phyloP scores from a whole-genome alignment of 2,113 vertebrate genomes.

The Sinocyclocheilus anophthalmus region DNA sequence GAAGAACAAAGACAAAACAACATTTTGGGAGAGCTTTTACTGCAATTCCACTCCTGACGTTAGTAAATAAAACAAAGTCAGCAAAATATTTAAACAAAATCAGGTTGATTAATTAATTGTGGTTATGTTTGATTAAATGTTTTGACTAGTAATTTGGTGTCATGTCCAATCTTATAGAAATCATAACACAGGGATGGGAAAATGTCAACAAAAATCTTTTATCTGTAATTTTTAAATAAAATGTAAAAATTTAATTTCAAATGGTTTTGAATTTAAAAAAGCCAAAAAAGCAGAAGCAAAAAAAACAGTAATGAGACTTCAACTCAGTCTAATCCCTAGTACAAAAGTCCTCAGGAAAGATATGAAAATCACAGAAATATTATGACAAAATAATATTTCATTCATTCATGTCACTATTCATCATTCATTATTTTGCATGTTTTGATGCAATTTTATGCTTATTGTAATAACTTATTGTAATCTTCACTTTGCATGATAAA shows the following conservation, averaged over 20 bases:
- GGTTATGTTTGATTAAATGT: conserved; percentile 8
- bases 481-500: no score
- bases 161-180: background rate
- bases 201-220: background rate
- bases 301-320: background rate
- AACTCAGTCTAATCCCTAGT: background rate
- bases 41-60: background rate
- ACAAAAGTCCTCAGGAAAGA: background rate
- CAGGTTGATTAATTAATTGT: background rate
- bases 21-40: conserved; percentile 1
- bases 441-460: background rate
- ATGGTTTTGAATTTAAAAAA: background rate
- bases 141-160: background rate
- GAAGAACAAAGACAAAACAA: conserved; percentile 36
- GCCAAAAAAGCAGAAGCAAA: background rate
- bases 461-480: no score
- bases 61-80: conserved; percentile 8
- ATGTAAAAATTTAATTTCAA: background rate
- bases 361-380: background rate
- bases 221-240: background rate
- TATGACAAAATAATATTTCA: background rate
- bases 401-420: background rate
- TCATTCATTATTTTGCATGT: background rate
- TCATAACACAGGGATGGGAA: background rate
- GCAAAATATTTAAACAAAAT: conserved; percentile 20